Base-by-base conservation (phyloP, 2,797 vertebrate species). In the Poliocrania exsul region DNA sequence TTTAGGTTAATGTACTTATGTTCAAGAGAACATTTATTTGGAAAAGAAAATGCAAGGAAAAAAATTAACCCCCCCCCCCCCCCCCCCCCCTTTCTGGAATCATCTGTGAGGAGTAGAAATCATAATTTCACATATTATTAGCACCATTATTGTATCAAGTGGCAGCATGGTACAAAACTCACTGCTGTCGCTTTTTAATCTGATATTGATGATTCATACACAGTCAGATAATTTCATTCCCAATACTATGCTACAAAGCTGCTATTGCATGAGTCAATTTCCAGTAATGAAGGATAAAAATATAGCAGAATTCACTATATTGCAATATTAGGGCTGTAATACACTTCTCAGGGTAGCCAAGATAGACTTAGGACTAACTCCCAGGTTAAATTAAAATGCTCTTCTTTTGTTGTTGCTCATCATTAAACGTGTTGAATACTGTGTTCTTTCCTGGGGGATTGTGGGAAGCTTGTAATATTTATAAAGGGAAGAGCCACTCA, bases 401-500 rank as follows among this genome's bases (percentile, higher is more conserved):
- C 28, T 88, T 89, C 69, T 92, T 95, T 95, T 92, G 66, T 96
- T 97, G 89, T 93, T 96, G 94, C 87, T 96, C 95, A 93, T 97
- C 95, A 95, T 97, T 95, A 97, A 97, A 96, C 9, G 62, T 92
- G 78, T 97, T 93, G 96, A 97, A 96, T 96, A 91, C 77, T 97
- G 73, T 97, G 86, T 97, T 97, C 97, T 97, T 97, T 97, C 95
- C 97, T 97, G 94, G 80, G 97, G 98, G 95, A 96, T 88, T 96
- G 91, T 96, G 93, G 92, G 93, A 97, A 96, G 58, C 88, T 97
- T 98, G 95, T 97, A 98, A 98, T 98, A 98, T 98, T 98, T 98
- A 98, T 98, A 96, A 98, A 97, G 95, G 49, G 95, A 98, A 97
- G 92, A 97, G 62, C 87, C 93, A 96, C 97, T 97, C 96, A 97